phyloP scores from a whole-genome alignment of 2,888 invertebrate genomes.

The Exephanes ischioxanthus region DNA sequence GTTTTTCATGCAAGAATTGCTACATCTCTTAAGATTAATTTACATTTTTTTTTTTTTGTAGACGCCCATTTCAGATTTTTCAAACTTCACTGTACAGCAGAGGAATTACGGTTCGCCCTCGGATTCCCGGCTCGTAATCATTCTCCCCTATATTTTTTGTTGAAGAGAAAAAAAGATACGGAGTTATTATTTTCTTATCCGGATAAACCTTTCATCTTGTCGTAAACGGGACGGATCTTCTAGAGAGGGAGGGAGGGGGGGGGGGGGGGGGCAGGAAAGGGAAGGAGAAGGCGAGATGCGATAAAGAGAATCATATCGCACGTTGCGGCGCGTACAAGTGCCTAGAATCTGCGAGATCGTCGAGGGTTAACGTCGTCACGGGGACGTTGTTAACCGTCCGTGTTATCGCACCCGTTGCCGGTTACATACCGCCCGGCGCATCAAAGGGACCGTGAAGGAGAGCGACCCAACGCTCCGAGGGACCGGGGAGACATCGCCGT shows the following conservation, averaged over 20 bases:
- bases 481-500: constrained; percentile 7
- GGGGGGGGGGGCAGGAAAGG: too few relatives aligned
- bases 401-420: constrained; percentile 28
- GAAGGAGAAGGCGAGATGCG: background rate
- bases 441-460: constrained; percentile 57
- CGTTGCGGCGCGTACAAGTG: background rate
- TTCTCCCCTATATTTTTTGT: background rate
- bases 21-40: too few relatives aligned
- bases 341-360: constrained; percentile 29
- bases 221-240: too few relatives aligned
- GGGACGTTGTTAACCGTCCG: constrained; percentile 19
- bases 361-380: constrained; percentile 35
- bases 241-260: too few relatives aligned
- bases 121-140: background rate
- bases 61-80: too few relatives aligned
- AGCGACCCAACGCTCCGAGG: constrained; percentile 6
- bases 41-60: too few relatives aligned
- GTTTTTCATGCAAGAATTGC: background rate
- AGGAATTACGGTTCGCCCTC: too few relatives aligned
- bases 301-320: constrained; percentile 10
- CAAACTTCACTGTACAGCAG: background rate
- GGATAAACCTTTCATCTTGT: too few relatives aligned
- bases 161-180: background rate
- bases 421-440: constrained; percentile 25
- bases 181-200: too few relatives aligned